Percentiles rank a stretch among this genome's conserved stretches.
Conservation (phyloP, 2,888 invertebrate genomes). For the Drosophila setosimentum region DNA sequence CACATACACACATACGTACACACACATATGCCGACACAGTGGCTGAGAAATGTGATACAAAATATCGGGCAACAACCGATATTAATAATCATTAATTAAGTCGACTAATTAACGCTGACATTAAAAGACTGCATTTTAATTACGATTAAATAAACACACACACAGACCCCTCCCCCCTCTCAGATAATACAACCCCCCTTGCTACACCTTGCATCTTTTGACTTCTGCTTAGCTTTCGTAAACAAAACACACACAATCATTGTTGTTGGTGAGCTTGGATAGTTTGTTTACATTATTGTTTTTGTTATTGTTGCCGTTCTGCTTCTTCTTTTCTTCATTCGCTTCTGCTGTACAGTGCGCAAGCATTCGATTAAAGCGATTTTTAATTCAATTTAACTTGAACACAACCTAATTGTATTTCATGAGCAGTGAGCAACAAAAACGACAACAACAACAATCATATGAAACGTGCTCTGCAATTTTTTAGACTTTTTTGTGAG, state of each 20-base stretch:
- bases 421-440: constrained; percentile 50
- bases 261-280: neutral
- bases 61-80: constrained; percentile 70
- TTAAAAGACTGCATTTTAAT: constrained; percentile 77
- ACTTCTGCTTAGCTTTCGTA: constrained; percentile 13
- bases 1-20: neutral
- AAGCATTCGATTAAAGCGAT: constrained; percentile 59
- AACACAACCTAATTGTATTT: constrained; percentile 68
- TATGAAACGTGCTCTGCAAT: constrained; percentile 40
- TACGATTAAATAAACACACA: constrained; percentile 36
- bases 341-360: constrained; percentile 29
- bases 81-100: constrained; percentile 81
- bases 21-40: neutral
- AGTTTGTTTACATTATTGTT: constrained; percentile 14
- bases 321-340: neutral
- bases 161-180: neutral
- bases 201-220: neutral
- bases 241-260: constrained; percentile 2
- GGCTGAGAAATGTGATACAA: constrained; percentile 49
- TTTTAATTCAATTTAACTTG: constrained; percentile 75
- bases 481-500: constrained; percentile 47
- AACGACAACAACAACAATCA: constrained; percentile 19
- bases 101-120: constrained; percentile 80
- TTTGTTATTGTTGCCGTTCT: constrained; percentile 16
- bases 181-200: neutral